Base-by-base conservation (phyloP, 2,888 invertebrate genomes). In the Aphidoletes aphidimyza region DNA sequence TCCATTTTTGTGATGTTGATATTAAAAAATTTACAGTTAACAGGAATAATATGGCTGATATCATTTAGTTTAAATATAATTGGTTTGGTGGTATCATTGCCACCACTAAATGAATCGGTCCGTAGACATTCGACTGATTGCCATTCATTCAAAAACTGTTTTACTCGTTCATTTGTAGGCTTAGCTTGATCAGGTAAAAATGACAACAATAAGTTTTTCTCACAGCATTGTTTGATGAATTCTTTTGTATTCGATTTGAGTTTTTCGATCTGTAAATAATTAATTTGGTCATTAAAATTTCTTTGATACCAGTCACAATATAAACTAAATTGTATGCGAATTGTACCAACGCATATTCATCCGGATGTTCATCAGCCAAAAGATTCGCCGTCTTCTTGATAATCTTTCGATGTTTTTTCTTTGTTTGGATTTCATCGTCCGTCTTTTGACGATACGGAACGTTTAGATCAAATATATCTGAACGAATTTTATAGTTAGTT, bases 1-100 rank as follows among this genome's bases (percentile, higher is more conserved):
- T 81, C 88, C 86, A 92, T 90, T 83, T 93, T 91, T 26, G 90
- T 91, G 86, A 95, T 91, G 87, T 93, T 92, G 88, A 93, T 93
- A 86, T 94, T 94, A 88, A 90, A 94, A 89, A 94, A 96, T 89
- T 89, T 91, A 86, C 93, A 93, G 81, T 92, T 91, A 85, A 91
- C 89, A 34, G 96, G 96, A 87, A 96, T 92, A 30, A 96, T 88
- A 89, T 92, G 95, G 85, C 88, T 87, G 22, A 91, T 89, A 34
- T 89, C 87, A 49, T 91, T 88, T 8, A 93, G 88, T 85, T 87
- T 88, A 86, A 92, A 91, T 87, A 91, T 89, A 34, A 93, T 88
- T 84, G 93, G 89, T 49, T 87, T 86, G 6, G 91, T 88, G 8
- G 90, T 91, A 84, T 90, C 89, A 87, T 94, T 95, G 9, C 91